Percentiles rank a stretch among this genome's conserved stretches.
These are phyloP conservation scores for Oreochromis spilurus DNA, from an alignment of 2,113 vertebrate species.

Conservation along the genomic window DNA sequence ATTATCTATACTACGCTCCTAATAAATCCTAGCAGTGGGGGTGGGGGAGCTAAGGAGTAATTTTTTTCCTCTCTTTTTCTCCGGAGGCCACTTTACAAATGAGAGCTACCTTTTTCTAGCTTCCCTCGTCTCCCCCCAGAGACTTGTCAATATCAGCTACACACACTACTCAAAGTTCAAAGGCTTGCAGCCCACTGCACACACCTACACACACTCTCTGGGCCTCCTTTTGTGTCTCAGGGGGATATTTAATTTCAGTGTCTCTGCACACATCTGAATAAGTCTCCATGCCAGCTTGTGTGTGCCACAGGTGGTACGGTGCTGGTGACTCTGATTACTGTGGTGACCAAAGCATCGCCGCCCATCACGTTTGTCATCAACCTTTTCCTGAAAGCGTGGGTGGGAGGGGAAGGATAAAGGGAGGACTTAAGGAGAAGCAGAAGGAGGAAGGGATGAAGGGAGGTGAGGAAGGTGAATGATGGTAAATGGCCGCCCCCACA, in stretches of 20 bases:
- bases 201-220: constrained; percentile 47
- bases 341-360: constrained; percentile 53
- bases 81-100: constrained; percentile 57
- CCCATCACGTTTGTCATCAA: constrained; percentile 50
- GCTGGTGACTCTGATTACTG: constrained; percentile 49
- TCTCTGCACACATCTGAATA: constrained; percentile 3
- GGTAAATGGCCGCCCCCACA: constrained; percentile 46
- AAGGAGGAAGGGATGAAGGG: constrained; percentile 9
- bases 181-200: constrained; percentile 47
- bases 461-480: constrained; percentile 29
- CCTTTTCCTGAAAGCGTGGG: constrained; percentile 58
- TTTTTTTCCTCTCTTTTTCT: background rate
- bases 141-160: constrained; percentile 63
- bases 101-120: constrained; percentile 27
- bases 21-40: background rate
- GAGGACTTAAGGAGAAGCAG: constrained; percentile 11
- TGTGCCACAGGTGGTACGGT: constrained; percentile 48
- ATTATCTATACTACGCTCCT: background rate
- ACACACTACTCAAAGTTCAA: constrained; percentile 60
- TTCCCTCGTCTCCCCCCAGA: constrained; percentile 32
- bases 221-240: constrained; percentile 45
- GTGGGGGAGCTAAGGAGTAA: background rate
- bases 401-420: constrained; percentile 37
- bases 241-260: constrained; percentile 60
- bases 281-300: background rate